phyloP scores from a whole-genome alignment of 2,797 vertebrate species.

The Crenichthys baileyi region DNA sequence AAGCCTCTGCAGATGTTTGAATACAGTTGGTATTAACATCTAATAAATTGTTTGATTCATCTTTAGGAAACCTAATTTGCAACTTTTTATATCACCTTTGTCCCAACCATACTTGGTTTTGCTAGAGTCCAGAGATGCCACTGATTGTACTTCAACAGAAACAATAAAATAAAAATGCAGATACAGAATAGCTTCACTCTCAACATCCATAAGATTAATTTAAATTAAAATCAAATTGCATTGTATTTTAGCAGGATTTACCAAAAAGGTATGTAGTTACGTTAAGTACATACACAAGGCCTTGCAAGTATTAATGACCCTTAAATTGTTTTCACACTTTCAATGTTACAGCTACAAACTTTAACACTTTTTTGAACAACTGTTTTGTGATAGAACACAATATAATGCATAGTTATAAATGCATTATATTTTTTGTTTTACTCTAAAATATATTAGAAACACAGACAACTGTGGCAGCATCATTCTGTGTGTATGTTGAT shows the following conservation, averaged over 20 bases:
- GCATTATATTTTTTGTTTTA: too few relatives aligned
- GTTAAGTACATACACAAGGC: not conserved
- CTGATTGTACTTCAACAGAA: not conserved
- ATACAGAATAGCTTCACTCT: not conserved
- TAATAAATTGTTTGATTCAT: constrained; percentile 19
- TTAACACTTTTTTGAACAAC: too few relatives aligned
- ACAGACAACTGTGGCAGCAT: too few relatives aligned
- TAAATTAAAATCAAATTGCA: not conserved
- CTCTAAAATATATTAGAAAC: too few relatives aligned
- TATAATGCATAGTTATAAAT: too few relatives aligned
- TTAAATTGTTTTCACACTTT: too few relatives aligned
- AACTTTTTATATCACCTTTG: not conserved
- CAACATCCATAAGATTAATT: not conserved
- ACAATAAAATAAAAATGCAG: not conserved
- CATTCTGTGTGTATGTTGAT: too few relatives aligned
- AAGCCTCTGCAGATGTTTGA: not conserved
- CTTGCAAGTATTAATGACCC: not conserved
- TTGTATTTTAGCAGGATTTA: not conserved
- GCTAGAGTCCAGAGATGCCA: not conserved
- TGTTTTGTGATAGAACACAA: too few relatives aligned
- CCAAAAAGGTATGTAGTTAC: not conserved
- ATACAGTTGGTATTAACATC: constrained; percentile 5
- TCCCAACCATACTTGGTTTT: not conserved
- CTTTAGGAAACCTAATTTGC: constrained; percentile 6
- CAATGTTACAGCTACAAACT: too few relatives aligned